These are phyloP conservation scores for Nicator chloris DNA, from an alignment of 2,113 vertebrate species.

Conservation along the genomic window DNA sequence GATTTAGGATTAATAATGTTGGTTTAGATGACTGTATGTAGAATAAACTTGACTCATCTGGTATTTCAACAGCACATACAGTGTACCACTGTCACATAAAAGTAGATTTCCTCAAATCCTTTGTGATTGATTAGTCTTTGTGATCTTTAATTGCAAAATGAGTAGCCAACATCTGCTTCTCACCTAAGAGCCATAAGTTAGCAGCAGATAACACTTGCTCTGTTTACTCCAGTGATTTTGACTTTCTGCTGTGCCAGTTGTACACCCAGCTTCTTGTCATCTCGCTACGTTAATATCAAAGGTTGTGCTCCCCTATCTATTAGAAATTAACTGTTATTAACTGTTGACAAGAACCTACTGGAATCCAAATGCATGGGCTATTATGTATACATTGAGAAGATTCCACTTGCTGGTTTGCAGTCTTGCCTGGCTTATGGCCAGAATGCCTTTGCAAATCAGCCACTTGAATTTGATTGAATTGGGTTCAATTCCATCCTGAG, in stretches of 20 bases:
- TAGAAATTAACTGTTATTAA: neutral
- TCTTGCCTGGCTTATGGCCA: neutral
- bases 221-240: neutral
- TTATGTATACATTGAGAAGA: neutral
- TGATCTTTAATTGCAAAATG: neutral
- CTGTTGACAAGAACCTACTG: neutral
- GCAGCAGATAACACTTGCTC: neutral
- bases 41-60: neutral
- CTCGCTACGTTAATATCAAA: accelerated
- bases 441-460: neutral
- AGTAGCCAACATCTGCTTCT: neutral
- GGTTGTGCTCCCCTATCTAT: neutral
- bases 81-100: neutral
- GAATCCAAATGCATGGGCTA: neutral
- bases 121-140: neutral
- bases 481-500: neutral
- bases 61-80: neutral
- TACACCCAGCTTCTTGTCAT: neutral
- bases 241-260: neutral
- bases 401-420: neutral
- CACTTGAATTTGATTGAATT: neutral
- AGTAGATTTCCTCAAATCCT: neutral
- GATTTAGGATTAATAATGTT: neutral
- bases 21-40: neutral
- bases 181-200: neutral